Evolutionary conservation across 2,888 invertebrate species (phyloP), one percentile per base, ranked within the genome.

Genomic region (Volucella zonaria): DNA sequence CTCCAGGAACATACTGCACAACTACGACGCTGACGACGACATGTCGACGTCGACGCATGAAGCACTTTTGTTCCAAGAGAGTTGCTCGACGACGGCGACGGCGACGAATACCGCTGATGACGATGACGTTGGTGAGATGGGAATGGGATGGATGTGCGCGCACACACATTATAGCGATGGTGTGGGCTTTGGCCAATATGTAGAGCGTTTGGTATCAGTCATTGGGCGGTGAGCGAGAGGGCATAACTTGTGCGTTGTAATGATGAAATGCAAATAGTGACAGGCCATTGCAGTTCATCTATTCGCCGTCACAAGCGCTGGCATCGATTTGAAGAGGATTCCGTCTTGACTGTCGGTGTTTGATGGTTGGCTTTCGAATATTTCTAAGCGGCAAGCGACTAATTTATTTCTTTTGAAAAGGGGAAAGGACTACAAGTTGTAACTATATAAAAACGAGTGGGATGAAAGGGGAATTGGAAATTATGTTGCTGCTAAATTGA

Each of bases 401-500:
- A 71, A 79, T 75, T 79, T 79, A 77, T 61, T 31, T 40, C 58
- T 52, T 15, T 18, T 12, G 14, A 14, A 40, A 45, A 49, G 18
- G 38, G 14, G 68, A 62, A 76, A 64, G 43, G 8, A 15, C 68
- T 10, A 10, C 4, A 31, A 6, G 31, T 31, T 40, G 52, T 47
- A 54, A 61, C 68, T 68, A 73, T 82, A 18, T 1, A 76, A 52
- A 42, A 31, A 42, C 67, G 66, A 3, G 40, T n/a, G n/a, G 59
- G 14, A 9, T 62, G n/a, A 43, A 23, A 18, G 66, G 38, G 71
- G 14, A 42, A 47, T 8, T n/a, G 56, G 73, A 75, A 88, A 82
- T 83, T 87, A 86, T 87, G 86, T 87, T 85, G 79, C 77, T 82
- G 83, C 81, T 87, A 75, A 87, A 87, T 87, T 87, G 87, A 87